Evolutionary conservation across 2,888 invertebrate genomes (phyloP).

Genomic region (Dysmachus trigonus): DNA sequence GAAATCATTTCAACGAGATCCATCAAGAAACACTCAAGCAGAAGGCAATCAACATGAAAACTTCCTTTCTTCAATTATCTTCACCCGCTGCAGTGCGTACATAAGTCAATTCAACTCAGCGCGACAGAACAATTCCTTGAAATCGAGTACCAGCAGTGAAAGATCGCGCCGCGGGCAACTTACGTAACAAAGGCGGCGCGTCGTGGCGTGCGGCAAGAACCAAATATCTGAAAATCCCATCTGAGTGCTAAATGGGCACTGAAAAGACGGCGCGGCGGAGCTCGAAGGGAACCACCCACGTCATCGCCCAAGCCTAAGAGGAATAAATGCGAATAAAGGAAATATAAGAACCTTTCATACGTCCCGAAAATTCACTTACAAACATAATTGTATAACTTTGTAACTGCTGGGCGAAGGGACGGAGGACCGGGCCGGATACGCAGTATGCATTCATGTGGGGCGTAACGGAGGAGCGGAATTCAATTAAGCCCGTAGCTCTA

Average conservation of each 20-base stretch:
- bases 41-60: background rate
- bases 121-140: background rate
- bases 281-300: background rate
- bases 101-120: background rate
- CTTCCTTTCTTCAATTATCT: background rate
- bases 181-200: background rate
- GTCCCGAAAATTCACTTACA: conserved; percentile 25
- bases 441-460: conserved; percentile 18
- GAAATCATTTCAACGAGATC: background rate
- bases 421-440: background rate
- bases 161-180: background rate
- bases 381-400: conserved; percentile 36
- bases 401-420: background rate
- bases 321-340: conserved; percentile 12
- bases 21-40: background rate
- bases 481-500: conserved; percentile 13
- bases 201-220: background rate
- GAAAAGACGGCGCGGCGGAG: background rate
- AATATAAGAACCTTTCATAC: conserved; percentile 27
- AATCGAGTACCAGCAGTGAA: background rate
- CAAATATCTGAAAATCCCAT: conserved; percentile 1
- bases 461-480: conserved; percentile 3
- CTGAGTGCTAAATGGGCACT: background rate
- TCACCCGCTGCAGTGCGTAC: background rate
- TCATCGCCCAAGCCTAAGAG: no score